These are phyloP conservation scores for Prochilodus magdalenae DNA, from an alignment of 2,113 vertebrate genomes.

Conservation along the genomic window DNA sequence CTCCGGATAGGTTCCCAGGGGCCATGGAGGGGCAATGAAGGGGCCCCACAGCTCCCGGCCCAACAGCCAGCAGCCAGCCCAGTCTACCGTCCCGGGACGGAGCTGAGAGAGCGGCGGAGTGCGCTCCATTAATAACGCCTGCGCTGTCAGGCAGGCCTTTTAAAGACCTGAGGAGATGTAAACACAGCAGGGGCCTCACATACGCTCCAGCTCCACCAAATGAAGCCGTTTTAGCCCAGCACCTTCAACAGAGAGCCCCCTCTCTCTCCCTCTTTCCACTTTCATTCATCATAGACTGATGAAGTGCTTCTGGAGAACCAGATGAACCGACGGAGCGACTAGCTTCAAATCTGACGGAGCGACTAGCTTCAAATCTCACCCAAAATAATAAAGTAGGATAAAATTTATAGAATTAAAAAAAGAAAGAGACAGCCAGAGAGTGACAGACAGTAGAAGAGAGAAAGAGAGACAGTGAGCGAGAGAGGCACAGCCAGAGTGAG, in stretches of 20 bases:
- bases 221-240: constrained; percentile 31
- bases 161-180: constrained; percentile 49
- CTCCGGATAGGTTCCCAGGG: not conserved
- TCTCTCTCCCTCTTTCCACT: not conserved
- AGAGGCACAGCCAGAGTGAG: not conserved
- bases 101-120: constrained; percentile 8
- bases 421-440: not conserved
- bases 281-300: not conserved
- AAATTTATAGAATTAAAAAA: not conserved
- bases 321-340: not conserved
- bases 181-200: constrained; percentile 45
- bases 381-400: not conserved
- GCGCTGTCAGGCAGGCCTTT: constrained; percentile 52
- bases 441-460: no score
- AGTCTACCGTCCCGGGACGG: constrained; percentile 21
- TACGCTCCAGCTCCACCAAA: constrained; percentile 27
- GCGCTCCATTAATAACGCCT: constrained; percentile 44
- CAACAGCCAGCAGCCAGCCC: not conserved
- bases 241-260: constrained; percentile 37
- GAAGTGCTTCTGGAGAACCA: not conserved
- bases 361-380: not conserved
- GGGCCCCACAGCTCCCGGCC: not conserved
- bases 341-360: not conserved
- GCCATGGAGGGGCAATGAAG: not conserved
- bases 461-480: not conserved